Base-by-base conservation (phyloP, 2,888 invertebrate genomes). In the Icerya purchasi region DNA sequence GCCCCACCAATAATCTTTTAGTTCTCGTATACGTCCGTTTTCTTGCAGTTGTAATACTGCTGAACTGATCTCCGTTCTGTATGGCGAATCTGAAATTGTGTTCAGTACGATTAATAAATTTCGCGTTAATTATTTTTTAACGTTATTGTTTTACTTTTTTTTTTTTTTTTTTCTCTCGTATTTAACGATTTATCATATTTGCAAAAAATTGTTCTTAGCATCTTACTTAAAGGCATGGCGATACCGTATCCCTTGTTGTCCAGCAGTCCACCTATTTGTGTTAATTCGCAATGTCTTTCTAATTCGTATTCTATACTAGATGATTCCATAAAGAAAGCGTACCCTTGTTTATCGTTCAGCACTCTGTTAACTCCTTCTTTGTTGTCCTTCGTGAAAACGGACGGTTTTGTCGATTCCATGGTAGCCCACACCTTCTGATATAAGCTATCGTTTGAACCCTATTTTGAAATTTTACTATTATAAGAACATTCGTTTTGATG, bases 261-360 rank as follows among this genome's bases (percentile, higher is more conserved):
- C 58, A 94, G 75, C 66, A 82, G 78, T 14, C 80, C 77, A 1
- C 91, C 88, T 8, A 88, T 82, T 75, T 87, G 84, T 68, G 80
- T 83, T 63, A 93, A 76, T 55, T 88, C 83, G 69, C 93, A 94
- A 67, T 88, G 78, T 62, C 86, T 77, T 71, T 90, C 86, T 63
- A 86, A 78, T 67, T 84, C 84, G 72, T 94, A 98, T 72, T 98
- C 96, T 64, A 97, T 84, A 1, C 86, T 84, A 0, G 92, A 86
- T 3, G 92, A 93, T 74, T 97, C 97, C 90, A 96, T 94, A 54
- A 98, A 76, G 71, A 86, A 97, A 2, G 97, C 97, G 71, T 92
- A 98, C 57, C 77, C 77, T 57, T 84, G 78, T 70, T 86, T 86
- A 52, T 80, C 82, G 71, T 81, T 83, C 58, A 79, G 68, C 0